These are phyloP conservation scores for Molanna angustata DNA, from an alignment of 2,888 invertebrate genomes.

Conservation along the genomic window DNA sequence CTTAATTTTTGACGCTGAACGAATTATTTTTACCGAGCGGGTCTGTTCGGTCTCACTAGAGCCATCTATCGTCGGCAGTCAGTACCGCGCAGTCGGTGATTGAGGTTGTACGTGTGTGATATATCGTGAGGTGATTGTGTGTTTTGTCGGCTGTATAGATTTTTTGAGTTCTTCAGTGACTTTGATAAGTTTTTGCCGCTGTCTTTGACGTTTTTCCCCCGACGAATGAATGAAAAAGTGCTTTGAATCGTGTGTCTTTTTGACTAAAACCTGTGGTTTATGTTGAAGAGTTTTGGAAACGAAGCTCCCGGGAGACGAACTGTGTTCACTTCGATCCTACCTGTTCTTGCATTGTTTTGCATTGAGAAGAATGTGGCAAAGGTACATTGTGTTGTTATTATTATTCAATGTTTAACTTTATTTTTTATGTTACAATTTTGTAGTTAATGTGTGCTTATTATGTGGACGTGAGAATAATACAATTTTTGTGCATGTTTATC, in stretches of 20 bases:
- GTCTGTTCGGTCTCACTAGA: neutral
- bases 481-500: too few species aligned
- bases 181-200: constrained; percentile 5
- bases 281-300: constrained; percentile 1
- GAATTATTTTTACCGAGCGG: neutral
- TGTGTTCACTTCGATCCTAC: neutral
- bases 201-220: neutral
- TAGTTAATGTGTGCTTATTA: too few species aligned
- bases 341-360: neutral
- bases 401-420: too few species aligned
- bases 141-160: constrained; percentile 15
- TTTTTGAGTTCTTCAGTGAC: constrained; percentile 4
- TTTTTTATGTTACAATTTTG: too few species aligned
- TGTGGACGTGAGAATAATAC: too few species aligned
- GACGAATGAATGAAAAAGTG: too few species aligned
- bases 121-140: constrained; percentile 8
- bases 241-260: neutral
- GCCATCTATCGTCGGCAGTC: neutral
- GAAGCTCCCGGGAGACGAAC: neutral
- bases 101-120: constrained; percentile 5
- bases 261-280: constrained; percentile 11
- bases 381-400: too few species aligned
- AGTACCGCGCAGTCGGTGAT: constrained; percentile 17
- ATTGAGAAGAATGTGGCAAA: neutral
- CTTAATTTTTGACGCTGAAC: too few species aligned